A percentile compares a stretch with the other conserved stretches of the same genome.
These are phyloP conservation scores for Tubulanus polymorphus DNA, from an alignment of 2,888 invertebrate species.

Conservation along the genomic window DNA sequence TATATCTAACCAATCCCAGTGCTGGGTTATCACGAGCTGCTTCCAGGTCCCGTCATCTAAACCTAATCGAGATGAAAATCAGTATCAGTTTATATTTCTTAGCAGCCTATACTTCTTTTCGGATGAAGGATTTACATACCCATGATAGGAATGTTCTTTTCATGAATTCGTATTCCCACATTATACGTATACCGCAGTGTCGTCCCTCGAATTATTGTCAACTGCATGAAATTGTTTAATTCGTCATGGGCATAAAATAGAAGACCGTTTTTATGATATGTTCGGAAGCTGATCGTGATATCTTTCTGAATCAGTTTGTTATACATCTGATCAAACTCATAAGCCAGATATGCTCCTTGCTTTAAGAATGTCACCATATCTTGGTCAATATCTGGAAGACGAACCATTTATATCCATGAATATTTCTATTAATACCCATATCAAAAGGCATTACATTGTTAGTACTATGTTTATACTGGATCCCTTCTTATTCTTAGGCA, in stretches of 20 bases:
- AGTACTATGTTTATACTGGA: too few relatives aligned
- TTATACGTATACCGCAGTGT: neutral
- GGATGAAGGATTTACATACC: too few relatives aligned
- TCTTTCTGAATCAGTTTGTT: conserved; percentile 71
- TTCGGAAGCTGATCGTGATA: conserved; percentile 83
- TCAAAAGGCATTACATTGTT: too few relatives aligned
- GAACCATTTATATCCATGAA: too few relatives aligned
- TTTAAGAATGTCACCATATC: conserved; percentile 85
- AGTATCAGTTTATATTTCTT: too few relatives aligned
- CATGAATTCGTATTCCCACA: neutral
- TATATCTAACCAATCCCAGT: neutral
- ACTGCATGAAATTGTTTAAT: conserved; percentile 85
- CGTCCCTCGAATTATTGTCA: conserved; percentile 23
- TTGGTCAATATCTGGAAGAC: conserved; percentile 87
- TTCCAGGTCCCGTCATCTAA: too few relatives aligned
- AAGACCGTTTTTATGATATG: conserved; percentile 73
- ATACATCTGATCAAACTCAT: conserved; percentile 62
- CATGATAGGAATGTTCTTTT: neutral
- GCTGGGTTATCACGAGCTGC: too few relatives aligned
- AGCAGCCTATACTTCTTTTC: too few relatives aligned
- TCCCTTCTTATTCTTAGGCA: too few relatives aligned
- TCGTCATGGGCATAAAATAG: conserved; percentile 84
- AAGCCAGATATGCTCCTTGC: conserved; percentile 65
- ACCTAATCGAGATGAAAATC: neutral
- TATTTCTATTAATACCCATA: too few relatives aligned